phyloP scores from a whole-genome alignment of 2,113 vertebrate species.

The Myrmecobius fasciatus region DNA sequence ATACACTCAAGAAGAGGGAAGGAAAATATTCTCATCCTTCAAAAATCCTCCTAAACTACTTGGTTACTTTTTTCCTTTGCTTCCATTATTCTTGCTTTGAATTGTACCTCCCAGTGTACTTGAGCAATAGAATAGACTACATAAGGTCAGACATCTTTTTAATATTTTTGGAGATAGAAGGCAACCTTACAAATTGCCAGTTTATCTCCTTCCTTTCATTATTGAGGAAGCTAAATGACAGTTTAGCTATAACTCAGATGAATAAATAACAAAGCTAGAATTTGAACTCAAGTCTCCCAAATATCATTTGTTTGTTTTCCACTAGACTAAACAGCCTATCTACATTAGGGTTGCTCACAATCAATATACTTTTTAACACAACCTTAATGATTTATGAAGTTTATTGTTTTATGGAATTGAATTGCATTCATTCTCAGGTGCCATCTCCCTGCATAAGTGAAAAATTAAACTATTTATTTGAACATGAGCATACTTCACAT shows the following conservation, averaged over 20 bases:
- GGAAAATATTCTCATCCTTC: neutral
- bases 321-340: neutral
- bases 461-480: slow-evolving; percentile 41
- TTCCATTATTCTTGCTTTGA: neutral
- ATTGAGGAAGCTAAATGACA: neutral
- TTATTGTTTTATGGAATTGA: neutral
- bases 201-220: neutral
- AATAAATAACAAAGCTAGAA: neutral
- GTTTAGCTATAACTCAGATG: neutral
- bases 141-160: neutral
- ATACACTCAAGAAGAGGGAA: neutral
- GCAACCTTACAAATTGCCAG: neutral
- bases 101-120: neutral
- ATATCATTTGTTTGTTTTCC: neutral
- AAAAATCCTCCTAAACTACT: neutral
- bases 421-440: neutral
- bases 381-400: neutral
- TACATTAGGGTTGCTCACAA: neutral
- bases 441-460: neutral
- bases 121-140: neutral
- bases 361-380: neutral
- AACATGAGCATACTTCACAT: slow-evolving; percentile 25
- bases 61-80: neutral
- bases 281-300: neutral
- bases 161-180: neutral